Percentiles rank a stretch among this genome's conserved stretches.
phyloP scores from a whole-genome alignment of 2,888 invertebrate species.

The Drepana falcataria region DNA sequence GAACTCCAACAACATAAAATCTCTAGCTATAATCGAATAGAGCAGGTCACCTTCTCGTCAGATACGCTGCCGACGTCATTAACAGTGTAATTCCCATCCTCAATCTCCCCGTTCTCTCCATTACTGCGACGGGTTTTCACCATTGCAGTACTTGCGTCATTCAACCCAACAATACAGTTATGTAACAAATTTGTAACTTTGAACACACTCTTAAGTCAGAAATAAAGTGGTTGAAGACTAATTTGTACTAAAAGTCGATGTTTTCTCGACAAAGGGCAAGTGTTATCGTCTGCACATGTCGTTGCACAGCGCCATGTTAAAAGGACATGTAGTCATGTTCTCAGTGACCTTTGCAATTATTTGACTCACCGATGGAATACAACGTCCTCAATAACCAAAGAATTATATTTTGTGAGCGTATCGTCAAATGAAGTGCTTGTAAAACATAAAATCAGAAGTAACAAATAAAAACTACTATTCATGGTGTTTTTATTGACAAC shows the following conservation, averaged over 20 bases:
- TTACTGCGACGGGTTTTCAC: slow-evolving; percentile 79
- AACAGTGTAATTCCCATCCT: slow-evolving; percentile 67
- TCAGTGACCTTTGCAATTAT: slow-evolving; percentile 32
- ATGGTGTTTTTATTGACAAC: slow-evolving; percentile 72
- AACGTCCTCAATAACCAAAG: slow-evolving; percentile 27
- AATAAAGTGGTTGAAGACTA: slow-evolving; percentile 31
- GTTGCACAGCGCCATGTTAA: slow-evolving; percentile 70
- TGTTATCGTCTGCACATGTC: slow-evolving; percentile 72
- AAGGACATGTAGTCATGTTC: slow-evolving; percentile 43
- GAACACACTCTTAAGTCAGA: slow-evolving; percentile 41
- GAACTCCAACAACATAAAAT: slow-evolving; percentile 34
- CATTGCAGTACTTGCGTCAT: slow-evolving; percentile 62
- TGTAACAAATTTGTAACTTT: slow-evolving; percentile 45
- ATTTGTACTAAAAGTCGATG: slow-evolving; percentile 42
- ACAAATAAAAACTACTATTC: slow-evolving; percentile 42
- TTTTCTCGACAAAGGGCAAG: slow-evolving; percentile 60
- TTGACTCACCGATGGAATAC: slow-evolving; percentile 54
- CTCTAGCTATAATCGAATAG: slow-evolving; percentile 35
- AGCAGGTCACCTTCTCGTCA: slow-evolving; percentile 71
- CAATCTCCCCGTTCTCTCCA: slow-evolving; percentile 74
- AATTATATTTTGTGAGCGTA: slow-evolving; percentile 15
- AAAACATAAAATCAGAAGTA: slow-evolving; percentile 29
- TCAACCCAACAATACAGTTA: slow-evolving; percentile 47
- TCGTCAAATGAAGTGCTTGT: slow-evolving; percentile 19
- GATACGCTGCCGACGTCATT: slow-evolving; percentile 72